A percentile compares a stretch with the other conserved stretches of the same genome.
These are phyloP conservation scores for Urocolius indicus DNA, from an alignment of 2,113 vertebrate genomes.

Conservation along the genomic window DNA sequence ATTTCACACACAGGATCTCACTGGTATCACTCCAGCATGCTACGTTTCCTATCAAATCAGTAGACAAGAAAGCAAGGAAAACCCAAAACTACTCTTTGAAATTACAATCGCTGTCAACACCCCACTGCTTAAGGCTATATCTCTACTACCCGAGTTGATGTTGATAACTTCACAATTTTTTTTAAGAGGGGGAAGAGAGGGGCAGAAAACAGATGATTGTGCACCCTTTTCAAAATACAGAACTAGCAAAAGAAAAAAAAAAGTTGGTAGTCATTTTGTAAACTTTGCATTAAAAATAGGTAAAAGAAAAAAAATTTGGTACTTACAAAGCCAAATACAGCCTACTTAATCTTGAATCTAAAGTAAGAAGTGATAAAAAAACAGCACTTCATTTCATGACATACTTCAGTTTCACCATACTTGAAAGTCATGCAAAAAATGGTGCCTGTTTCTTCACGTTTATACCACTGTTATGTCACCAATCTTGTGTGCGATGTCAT, in stretches of 20 bases:
- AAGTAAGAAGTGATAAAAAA: slow-evolving; percentile 40
- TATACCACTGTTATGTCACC: slow-evolving; percentile 81
- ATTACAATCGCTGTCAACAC: neutral
- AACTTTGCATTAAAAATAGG: slow-evolving; percentile 66
- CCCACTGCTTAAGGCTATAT: neutral
- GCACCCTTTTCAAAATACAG: slow-evolving; percentile 37
- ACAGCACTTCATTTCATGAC: slow-evolving; percentile 59
- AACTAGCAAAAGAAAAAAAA: slow-evolving; percentile 55
- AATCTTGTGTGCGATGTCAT: slow-evolving; percentile 70
- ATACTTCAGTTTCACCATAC: slow-evolving; percentile 72
- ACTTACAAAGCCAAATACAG: slow-evolving; percentile 69
- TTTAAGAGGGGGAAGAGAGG: neutral
- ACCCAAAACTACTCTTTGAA: neutral
- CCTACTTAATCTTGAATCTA: slow-evolving; percentile 61
- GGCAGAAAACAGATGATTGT: neutral
- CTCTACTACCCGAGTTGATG: slow-evolving; percentile 45
- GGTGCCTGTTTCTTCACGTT: slow-evolving; percentile 67
- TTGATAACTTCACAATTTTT: neutral
- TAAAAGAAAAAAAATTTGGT: slow-evolving; percentile 68
- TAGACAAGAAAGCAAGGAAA: neutral
- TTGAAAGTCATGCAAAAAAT: slow-evolving; percentile 64
- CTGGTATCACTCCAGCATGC: neutral
- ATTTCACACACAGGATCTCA: neutral
- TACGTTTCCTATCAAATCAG: neutral
- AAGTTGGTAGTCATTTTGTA: slow-evolving; percentile 51